Conservation (phyloP, 92 coral and sea anemone genomes). For the Porites rus region DNA sequence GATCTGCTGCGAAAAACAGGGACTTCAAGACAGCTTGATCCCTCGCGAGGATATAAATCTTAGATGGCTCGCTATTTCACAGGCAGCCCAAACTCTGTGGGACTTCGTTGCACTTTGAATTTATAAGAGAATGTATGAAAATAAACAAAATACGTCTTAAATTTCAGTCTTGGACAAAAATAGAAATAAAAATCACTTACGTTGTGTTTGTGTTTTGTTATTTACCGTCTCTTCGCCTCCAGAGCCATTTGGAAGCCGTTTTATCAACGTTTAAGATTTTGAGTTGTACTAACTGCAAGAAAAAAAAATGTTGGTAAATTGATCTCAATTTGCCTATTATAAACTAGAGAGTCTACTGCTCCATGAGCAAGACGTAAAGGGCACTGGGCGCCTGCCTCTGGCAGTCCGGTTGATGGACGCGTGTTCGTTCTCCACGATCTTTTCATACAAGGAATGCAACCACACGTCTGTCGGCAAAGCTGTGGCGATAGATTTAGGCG, state of each 20-base stretch:
- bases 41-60: conserved; percentile 33
- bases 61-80: neutral
- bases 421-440: conserved; percentile 14
- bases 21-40: conserved; percentile 19
- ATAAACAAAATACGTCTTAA: no score
- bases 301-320: neutral
- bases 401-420: conserved; percentile 12
- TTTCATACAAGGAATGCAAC: conserved; percentile 32
- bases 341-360: conserved; percentile 33
- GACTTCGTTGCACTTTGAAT: no score
- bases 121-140: no score
- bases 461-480: conserved; percentile 31
- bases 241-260: no score
- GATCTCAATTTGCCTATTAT: conserved; percentile 42
- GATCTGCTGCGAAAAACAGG: conserved; percentile 14
- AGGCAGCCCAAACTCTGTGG: no score
- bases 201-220: no score
- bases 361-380: conserved; percentile 24
- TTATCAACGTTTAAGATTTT: no score
- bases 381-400: conserved; percentile 3
- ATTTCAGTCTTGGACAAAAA: no score
- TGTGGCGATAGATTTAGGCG: conserved; percentile 16
- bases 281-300: no score
- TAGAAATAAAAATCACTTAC: no score
- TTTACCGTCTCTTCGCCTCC: no score